Percentiles rank a stretch among this genome's conserved stretches.
phyloP scores from a whole-genome alignment of 2,113 vertebrate genomes.

The Ciconia stormi region DNA sequence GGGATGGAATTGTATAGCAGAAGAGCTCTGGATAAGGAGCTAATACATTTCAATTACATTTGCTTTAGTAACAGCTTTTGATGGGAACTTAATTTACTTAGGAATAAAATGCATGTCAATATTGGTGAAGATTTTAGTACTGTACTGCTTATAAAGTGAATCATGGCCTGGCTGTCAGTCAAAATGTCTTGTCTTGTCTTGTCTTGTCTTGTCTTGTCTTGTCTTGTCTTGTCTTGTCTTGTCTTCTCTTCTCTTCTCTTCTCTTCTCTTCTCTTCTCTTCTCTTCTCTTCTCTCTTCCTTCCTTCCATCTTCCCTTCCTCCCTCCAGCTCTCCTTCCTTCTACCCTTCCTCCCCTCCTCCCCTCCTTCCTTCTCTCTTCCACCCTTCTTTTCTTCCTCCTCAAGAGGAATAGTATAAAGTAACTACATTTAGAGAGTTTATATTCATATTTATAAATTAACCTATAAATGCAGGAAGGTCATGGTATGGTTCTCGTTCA shows the following conservation, averaged over 20 bases:
- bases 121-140: neutral
- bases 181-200: neutral
- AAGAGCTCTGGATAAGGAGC: neutral
- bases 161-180: neutral
- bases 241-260: no score
- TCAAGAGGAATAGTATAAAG: neutral
- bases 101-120: constrained; percentile 2
- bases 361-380: neutral
- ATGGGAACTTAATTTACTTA: neutral
- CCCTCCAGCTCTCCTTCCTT: no score
- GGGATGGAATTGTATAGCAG: neutral
- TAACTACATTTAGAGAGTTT: neutral
- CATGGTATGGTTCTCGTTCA: neutral
- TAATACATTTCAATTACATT: neutral
- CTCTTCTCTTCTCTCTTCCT: accelerated
- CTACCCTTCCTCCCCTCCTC: no score
- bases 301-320: no score
- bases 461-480: neutral
- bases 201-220: no score
- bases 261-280: accelerated
- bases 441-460: neutral
- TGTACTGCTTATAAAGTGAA: neutral
- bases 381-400: neutral
- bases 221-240: no score
- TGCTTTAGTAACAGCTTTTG: neutral